phyloP scores from a whole-genome alignment of 2,113 vertebrate genomes.

The Budorcas taxicolor region DNA sequence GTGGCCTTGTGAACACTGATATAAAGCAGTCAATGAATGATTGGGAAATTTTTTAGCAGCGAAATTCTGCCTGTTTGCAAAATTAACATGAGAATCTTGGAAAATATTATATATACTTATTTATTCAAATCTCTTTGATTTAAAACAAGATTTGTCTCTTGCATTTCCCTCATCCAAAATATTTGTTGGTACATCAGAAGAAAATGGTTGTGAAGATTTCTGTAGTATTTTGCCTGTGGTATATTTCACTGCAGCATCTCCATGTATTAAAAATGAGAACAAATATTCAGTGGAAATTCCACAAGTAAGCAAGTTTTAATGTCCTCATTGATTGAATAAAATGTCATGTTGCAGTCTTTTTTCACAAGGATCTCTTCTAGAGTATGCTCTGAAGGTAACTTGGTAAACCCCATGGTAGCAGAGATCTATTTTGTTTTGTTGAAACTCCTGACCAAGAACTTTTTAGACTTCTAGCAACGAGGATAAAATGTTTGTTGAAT shows the following conservation, averaged over 20 bases:
- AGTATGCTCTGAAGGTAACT: neutral
- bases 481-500: neutral
- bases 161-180: neutral
- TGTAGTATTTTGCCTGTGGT: neutral
- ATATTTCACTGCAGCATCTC: neutral
- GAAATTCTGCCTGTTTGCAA: neutral
- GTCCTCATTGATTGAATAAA: neutral
- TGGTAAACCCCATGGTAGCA: neutral
- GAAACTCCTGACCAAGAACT: neutral
- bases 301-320: neutral
- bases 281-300: neutral
- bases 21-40: neutral
- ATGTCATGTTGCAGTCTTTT: neutral
- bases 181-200: neutral
- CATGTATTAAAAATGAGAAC: neutral
- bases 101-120: neutral
- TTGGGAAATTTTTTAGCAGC: neutral
- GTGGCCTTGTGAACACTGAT: neutral
- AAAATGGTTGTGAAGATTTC: neutral
- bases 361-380: neutral
- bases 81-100: neutral
- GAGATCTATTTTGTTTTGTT: neutral
- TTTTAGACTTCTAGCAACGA: neutral
- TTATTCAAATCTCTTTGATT: neutral
- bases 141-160: neutral